These are phyloP conservation scores for Littorina saxatilis DNA, from an alignment of 1,140 invertebrate species.

Conservation along the genomic window DNA sequence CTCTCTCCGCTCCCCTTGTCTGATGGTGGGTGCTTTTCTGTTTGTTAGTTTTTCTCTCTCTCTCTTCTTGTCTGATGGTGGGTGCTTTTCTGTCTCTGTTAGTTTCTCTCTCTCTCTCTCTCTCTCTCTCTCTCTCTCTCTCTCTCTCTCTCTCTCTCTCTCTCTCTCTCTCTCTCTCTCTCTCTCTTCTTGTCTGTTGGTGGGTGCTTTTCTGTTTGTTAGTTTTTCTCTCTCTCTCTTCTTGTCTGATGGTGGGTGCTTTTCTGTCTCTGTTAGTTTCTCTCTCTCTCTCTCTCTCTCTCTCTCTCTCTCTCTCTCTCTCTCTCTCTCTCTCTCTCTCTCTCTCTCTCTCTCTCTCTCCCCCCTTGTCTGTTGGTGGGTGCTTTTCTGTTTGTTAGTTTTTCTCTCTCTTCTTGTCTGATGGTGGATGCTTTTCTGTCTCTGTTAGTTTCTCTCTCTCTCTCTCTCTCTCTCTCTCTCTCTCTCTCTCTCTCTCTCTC, in stretches of 20 bases:
- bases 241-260: not conserved
- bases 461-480: not conserved
- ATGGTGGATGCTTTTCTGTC: not conserved
- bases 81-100: not conserved
- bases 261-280: no score
- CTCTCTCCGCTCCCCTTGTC: not conserved
- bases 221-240: no score
- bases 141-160: not conserved
- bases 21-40: no score
- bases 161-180: not conserved
- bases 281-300: constrained; percentile 12
- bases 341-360: not conserved
- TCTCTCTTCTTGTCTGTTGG: not conserved
- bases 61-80: no score
- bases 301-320: not conserved
- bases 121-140: not conserved
- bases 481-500: not conserved
- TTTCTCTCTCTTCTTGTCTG: not conserved
- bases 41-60: not conserved
- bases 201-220: not conserved
- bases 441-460: not conserved
- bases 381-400: not conserved
- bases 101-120: not conserved
- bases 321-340: not conserved
- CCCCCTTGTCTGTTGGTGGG: not conserved